These are phyloP conservation scores for Acipenser oxyrinchus DNA, from an alignment of 2,797 vertebrate genomes.

Conservation along the genomic window DNA sequence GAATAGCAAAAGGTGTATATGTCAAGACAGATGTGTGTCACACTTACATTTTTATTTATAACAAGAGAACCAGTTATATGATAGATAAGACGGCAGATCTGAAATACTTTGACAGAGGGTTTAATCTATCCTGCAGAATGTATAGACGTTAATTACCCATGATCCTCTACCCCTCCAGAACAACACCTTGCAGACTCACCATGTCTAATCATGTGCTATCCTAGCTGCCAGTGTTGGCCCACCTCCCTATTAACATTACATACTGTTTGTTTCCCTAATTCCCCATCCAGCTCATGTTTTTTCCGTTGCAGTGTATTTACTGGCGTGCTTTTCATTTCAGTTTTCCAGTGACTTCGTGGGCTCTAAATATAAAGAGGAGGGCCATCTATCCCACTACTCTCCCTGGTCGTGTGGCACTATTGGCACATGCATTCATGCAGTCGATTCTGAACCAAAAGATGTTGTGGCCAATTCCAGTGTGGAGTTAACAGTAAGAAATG, in stretches of 20 bases:
- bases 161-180: no score
- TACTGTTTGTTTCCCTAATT: slow-evolving; percentile 17
- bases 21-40: no score
- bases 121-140: no score
- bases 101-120: no score
- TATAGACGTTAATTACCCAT: no score
- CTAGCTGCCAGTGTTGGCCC: no score
- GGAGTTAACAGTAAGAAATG: slow-evolving; percentile 58
- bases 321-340: slow-evolving; percentile 39
- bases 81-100: no score
- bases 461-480: slow-evolving; percentile 70
- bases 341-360: slow-evolving; percentile 67
- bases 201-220: no score
- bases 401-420: slow-evolving; percentile 91
- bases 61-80: no score
- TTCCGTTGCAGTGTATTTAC: background rate
- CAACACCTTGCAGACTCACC: no score
- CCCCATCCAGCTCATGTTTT: background rate
- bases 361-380: slow-evolving; percentile 78
- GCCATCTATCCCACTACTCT: slow-evolving; percentile 81
- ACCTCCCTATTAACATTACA: background rate
- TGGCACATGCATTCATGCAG: slow-evolving; percentile 76
- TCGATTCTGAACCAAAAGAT: slow-evolving; percentile 76
- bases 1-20: no score
- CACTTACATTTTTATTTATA: no score